Base-by-base conservation (phyloP, 2,888 invertebrate species). In the Melangyna quadrimaculata region DNA sequence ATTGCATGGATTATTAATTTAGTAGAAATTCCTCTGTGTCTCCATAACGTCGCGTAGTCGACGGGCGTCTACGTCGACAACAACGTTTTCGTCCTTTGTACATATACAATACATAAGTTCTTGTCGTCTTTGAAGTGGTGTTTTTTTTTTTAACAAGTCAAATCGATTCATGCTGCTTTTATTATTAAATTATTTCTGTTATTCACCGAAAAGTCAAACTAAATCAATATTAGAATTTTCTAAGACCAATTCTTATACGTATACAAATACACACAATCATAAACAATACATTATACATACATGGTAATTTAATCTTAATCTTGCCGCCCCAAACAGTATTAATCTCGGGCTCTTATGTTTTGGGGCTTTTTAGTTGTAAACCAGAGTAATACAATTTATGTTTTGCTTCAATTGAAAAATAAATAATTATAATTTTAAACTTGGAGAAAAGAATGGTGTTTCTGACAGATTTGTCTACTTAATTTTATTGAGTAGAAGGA, bases 1-100 rank as follows among this genome's bases (percentile, higher is more conserved):
- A 40, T 27, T 61, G 40, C 61, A 61, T 27, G 24, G 61, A 61
- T 24, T 40, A 61, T 61, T 40, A 61, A 61, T 61, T 61, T 40
- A 27, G 61, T 22, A 14, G 17, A 29, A 35, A 22, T 1, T 22
- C 22, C 57, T 35, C 24, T n/a, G 5, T 27, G 10, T 61, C 17
- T 17, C 17, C 27, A 61, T 27, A 24, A 24, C 37, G 37, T 59
- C 57, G 43, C 43, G 43, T 17, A n/a, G 17, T 8, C 2, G 27
- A 4, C 27, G 27, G 3, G 10, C 35, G 35, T 32, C 32, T 0
- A 37, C 37, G 37, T 3, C n/a, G n/a, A n/a, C n/a, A n/a, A n/a
- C 3, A 6, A 27, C 6, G n/a, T n/a, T n/a, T 7, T 9, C 59
- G 37, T 59, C 57, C 22, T 40, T 43, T 24, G 40, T 40, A n/a